These are phyloP conservation scores for Luperina testacea DNA, from an alignment of 2,888 invertebrate species.

Conservation along the genomic window DNA sequence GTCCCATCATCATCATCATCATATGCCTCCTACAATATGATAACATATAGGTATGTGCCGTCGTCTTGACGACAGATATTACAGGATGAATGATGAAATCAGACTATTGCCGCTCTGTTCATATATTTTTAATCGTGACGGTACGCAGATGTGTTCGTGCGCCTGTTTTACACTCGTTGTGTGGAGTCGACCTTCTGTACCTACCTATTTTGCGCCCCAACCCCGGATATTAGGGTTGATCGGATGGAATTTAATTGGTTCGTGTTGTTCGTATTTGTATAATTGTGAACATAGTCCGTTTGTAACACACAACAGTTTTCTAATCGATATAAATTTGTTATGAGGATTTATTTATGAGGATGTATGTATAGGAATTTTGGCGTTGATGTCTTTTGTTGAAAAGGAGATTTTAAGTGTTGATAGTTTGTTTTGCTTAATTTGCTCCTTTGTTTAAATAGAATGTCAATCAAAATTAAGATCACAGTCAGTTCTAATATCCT, in stretches of 20 bases:
- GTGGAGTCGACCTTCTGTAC: neutral
- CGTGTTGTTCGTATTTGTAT: constrained; percentile 64
- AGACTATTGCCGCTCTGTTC: neutral
- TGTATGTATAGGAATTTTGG: constrained; percentile 41
- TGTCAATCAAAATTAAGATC: neutral
- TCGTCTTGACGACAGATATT: neutral
- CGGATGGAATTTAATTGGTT: constrained; percentile 69
- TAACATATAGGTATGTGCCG: neutral
- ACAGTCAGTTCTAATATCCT: neutral
- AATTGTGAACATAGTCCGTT: constrained; percentile 69
- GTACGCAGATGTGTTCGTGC: neutral
- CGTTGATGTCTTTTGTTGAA: constrained; percentile 24
- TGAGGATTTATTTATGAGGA: constrained; percentile 46
- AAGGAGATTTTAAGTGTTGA: neutral
- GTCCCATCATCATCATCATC: no score
- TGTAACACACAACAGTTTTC: constrained; percentile 66
- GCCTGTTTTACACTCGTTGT: neutral
- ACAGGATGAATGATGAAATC: neutral
- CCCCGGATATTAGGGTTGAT: constrained; percentile 76
- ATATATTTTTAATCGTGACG: neutral
- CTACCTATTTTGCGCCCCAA: neutral
- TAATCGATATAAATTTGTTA: constrained; percentile 69
- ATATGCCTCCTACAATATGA: neutral
- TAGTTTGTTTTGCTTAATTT: neutral
- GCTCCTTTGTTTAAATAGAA: neutral